Evolutionary conservation across 2,888 invertebrate genomes (phyloP).

Genomic region (Nemoura dubitans): DNA sequence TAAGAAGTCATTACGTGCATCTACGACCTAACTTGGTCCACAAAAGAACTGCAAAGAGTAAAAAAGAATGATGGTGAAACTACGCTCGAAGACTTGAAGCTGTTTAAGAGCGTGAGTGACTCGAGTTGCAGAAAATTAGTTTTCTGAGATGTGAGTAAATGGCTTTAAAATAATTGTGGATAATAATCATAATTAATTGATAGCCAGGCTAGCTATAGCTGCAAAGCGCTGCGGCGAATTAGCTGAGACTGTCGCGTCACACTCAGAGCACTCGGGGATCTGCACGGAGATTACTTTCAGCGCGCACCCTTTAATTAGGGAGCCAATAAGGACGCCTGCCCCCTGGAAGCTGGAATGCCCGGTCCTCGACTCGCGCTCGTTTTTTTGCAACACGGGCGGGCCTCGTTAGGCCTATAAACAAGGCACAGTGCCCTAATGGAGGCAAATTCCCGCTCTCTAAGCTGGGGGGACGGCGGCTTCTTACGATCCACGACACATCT

Average conservation of each 20-base stretch:
- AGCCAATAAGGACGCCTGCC: background rate
- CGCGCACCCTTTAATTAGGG: background rate
- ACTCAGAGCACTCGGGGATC: background rate
- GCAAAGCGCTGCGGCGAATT: background rate
- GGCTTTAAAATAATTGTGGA: background rate
- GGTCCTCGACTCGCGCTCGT: background rate
- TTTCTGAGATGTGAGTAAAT: background rate
- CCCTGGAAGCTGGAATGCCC: background rate
- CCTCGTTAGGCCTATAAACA: background rate
- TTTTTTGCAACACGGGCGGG: background rate
- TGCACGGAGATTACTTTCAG: background rate
- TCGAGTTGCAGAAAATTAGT: background rate
- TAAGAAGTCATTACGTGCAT: background rate
- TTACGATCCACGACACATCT: no score
- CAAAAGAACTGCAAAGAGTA: background rate
- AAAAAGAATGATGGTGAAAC: background rate
- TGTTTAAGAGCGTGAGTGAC: background rate
- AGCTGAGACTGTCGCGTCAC: background rate
- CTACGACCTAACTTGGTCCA: background rate
- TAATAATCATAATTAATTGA: constrained; percentile 12
- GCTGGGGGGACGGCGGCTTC: background rate
- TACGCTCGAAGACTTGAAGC: background rate
- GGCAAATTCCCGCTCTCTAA: background rate
- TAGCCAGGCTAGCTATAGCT: background rate
- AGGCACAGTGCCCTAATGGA: background rate